Base-by-base conservation (phyloP, 2,113 vertebrate species). In the Austrofundulus limnaeus region DNA sequence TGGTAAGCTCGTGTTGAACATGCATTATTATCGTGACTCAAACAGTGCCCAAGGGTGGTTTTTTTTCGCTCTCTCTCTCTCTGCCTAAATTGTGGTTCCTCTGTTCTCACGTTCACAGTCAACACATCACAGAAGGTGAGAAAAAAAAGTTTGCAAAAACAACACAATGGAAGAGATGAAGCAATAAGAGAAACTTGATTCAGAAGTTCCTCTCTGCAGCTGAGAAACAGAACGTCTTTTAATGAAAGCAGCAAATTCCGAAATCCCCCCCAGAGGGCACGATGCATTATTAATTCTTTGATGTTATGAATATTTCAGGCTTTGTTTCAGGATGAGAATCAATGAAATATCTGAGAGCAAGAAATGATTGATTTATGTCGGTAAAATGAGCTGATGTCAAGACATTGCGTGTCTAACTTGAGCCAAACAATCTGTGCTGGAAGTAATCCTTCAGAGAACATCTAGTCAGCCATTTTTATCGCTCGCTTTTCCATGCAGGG, bases 181-280 rank as follows among this genome's bases (percentile, higher is more conserved):
- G 68, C 82, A 82, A 83, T 80, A 81, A 78, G 38, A 17, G 8
- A 52, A 50, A 50, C 61, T 67, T 67, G 67, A 57, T 54, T 38
- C 5, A 24, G 45, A 39, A 41, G 78, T 48, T 50, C 49, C 61
- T 83, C 83, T 76, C 34, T 65, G 66, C 47, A 47, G 50, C 43
- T 37, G 67, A 64, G 55, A 61, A 75, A 67, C 59, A 46, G 54
- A 67, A 70, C 17, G 58, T 63, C 15, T 61, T 70, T 72, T 81
- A 82, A 85, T 78, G 52, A 87, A 81, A 73, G 42, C 56, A 25
- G 43, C 47, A 49, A 78, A 76, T 55, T 72, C 52, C 72, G 31
- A 61, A 78, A 74, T 37, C 20, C 19, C 59, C 61, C 37, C 9
- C n/a, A 37, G 21, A 61, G 34, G 46, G 7, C 43, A 37, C 4